phyloP scores from a whole-genome alignment of 2,797 vertebrate genomes.

The Tragopan temminckii region DNA sequence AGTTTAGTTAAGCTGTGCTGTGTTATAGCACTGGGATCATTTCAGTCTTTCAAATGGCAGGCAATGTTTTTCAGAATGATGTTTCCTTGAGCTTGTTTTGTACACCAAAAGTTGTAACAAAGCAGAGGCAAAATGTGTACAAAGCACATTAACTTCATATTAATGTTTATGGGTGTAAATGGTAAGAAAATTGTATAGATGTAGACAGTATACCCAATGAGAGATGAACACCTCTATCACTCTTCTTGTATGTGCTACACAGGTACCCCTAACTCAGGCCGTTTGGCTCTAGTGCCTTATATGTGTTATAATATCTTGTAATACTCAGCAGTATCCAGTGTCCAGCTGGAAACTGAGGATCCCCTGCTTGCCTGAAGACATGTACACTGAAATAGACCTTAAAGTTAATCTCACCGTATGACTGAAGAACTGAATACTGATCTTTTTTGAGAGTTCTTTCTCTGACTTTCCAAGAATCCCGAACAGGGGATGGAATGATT shows the following conservation, averaged over 20 bases:
- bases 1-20: conserved; percentile 1
- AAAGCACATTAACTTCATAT: neutral
- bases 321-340: neutral
- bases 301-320: neutral
- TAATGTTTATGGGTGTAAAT: conserved; percentile 9
- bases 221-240: neutral
- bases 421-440: neutral
- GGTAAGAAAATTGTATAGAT: neutral
- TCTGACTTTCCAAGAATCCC: neutral
- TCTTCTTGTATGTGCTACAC: neutral
- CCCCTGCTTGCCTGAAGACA: neutral
- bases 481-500: neutral
- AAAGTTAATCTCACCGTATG: neutral
- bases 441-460: neutral
- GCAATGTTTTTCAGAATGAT: neutral
- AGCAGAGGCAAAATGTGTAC: neutral
- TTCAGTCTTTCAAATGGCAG: neutral
- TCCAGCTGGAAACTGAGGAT: neutral
- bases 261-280: neutral
- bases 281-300: neutral
- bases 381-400: neutral
- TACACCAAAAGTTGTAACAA: conserved; percentile 8
- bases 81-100: conserved; percentile 37
- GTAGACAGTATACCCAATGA: neutral
- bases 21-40: neutral